A percentile compares a stretch with the other conserved stretches of the same genome.
Evolutionary conservation across 2,888 invertebrate species (phyloP).

Genomic region (Heliconius sara): DNA sequence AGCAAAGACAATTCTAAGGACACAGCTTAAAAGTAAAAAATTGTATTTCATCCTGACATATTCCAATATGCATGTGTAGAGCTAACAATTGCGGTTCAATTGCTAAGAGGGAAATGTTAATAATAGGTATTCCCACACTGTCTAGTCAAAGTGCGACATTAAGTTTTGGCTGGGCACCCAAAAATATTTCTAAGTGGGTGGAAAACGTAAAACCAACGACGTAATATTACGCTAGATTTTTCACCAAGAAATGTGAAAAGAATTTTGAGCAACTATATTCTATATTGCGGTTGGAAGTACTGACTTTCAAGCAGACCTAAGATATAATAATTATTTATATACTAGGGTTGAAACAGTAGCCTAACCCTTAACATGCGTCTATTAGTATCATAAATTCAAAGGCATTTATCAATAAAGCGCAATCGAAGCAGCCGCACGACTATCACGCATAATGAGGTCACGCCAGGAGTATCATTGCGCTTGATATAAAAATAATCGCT

Average conservation of each 20-base stretch:
- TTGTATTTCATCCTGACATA: not conserved
- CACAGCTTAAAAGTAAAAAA: not conserved
- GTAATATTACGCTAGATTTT: not conserved
- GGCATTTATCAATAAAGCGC: conserved; percentile 40
- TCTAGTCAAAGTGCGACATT: not conserved
- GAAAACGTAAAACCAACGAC: not conserved
- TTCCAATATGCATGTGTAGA: not conserved
- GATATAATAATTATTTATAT: not conserved
- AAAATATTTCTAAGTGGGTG: conserved; percentile 4
- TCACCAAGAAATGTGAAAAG: not conserved
- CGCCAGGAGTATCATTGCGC: conserved; percentile 35
- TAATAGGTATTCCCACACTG: not conserved
- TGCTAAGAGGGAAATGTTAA: not conserved
- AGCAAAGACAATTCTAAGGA: not conserved
- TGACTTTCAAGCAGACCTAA: conserved; percentile 1
- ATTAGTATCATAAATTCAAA: conserved; percentile 34
- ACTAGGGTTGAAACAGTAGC: not conserved
- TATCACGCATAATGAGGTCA: conserved; percentile 43
- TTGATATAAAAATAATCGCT: conserved; percentile 38
- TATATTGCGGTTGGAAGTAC: too few species aligned
- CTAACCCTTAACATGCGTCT: conserved; percentile 11
- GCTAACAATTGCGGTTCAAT: not conserved
- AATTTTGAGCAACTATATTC: not conserved
- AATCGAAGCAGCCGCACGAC: conserved; percentile 34
- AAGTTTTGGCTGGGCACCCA: not conserved